Conservation (phyloP, 2,888 invertebrate genomes). For the Cantharis flavilabris region DNA sequence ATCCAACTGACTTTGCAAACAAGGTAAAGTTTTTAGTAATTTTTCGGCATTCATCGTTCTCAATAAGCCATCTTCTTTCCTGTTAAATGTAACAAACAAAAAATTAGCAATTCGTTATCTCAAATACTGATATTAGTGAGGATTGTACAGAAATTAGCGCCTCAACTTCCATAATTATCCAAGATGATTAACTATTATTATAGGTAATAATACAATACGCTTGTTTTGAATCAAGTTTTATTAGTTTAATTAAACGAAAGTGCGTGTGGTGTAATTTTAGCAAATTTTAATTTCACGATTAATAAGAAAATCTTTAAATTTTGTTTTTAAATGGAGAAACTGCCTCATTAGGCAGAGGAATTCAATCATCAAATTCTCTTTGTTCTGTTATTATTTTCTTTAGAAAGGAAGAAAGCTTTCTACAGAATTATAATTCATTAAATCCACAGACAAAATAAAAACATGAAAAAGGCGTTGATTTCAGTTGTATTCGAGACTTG, state of each 20-base stretch:
- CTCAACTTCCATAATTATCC: neutral
- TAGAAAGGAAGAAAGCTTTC: neutral
- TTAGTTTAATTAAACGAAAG: neutral
- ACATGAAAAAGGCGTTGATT: neutral
- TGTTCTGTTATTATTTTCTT: neutral
- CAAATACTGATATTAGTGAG: neutral
- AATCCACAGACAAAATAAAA: neutral
- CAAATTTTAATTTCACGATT: neutral
- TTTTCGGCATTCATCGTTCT: conserved; percentile 98
- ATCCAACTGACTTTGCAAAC: conserved; percentile 94
- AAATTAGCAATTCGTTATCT: neutral
- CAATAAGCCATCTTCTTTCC: conserved; percentile 95
- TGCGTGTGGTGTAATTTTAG: neutral
- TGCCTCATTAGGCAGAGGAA: neutral
- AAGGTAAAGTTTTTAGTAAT: conserved; percentile 93
- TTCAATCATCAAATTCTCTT: neutral
- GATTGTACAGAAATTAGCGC: neutral
- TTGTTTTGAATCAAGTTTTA: neutral
- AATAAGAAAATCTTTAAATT: neutral
- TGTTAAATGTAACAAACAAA: conserved; percentile 52
- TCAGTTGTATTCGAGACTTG: neutral
- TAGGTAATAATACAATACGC: neutral
- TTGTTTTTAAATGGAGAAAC: neutral
- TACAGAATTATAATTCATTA: neutral
- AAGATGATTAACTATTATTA: neutral